These are phyloP conservation scores for Tetragonisca angustula DNA, from an alignment of 2,888 invertebrate species.

Conservation along the genomic window DNA sequence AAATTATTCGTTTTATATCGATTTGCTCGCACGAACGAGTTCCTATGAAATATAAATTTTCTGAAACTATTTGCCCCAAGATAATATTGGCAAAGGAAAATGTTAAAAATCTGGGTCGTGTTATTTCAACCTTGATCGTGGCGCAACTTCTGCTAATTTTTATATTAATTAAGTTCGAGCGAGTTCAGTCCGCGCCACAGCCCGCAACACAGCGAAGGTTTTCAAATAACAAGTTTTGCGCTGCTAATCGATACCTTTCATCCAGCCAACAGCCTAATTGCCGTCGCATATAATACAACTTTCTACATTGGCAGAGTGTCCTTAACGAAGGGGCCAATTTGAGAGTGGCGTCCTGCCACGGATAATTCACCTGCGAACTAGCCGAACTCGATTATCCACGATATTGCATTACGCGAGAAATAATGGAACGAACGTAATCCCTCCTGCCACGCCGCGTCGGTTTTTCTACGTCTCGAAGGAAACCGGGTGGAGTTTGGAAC, in stretches of 20 bases:
- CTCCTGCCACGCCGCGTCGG: slow-evolving; percentile 22
- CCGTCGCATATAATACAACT: slow-evolving; percentile 46
- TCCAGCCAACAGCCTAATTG: slow-evolving; percentile 44
- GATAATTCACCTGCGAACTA: slow-evolving; percentile 67
- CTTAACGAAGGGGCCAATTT: slow-evolving; percentile 60
- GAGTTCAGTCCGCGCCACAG: not conserved
- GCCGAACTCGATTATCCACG: slow-evolving; percentile 63
- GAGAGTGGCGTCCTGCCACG: slow-evolving; percentile 37
- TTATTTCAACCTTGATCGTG: not conserved
- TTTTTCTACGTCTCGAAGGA: slow-evolving; percentile 37
- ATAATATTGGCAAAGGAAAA: not conserved
- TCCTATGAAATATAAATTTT: not conserved
- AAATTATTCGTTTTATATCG: too few species aligned
- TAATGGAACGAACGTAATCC: slow-evolving; percentile 62
- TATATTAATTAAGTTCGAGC: slow-evolving; percentile 4
- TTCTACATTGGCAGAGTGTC: slow-evolving; percentile 49
- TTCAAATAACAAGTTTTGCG: slow-evolving; percentile 30
- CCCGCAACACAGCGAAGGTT: slow-evolving; percentile 21
- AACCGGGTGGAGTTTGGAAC: not conserved
- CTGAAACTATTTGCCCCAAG: not conserved
- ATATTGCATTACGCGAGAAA: slow-evolving; percentile 67
- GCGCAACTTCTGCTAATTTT: slow-evolving; percentile 4
- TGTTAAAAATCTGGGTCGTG: not conserved
- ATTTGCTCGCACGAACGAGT: too few species aligned
- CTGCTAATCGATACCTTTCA: slow-evolving; percentile 52